Evolutionary conservation across 37 sponge, comb jelly and placozoan species (phyloP), one percentile per base, ranked within the genome.

Genomic region (Petrosia ficiformis): DNA sequence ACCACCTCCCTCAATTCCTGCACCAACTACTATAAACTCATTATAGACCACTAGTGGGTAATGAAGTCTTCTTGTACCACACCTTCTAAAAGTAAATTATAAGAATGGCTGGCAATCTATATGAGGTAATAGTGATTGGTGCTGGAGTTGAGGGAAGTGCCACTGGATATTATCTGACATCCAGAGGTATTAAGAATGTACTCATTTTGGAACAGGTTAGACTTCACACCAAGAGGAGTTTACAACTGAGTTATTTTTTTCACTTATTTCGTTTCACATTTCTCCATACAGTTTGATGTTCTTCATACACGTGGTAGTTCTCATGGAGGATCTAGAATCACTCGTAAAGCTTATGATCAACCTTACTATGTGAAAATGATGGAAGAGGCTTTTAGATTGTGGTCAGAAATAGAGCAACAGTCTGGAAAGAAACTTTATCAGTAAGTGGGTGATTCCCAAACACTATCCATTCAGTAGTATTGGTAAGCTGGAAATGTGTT

Each of bases 101-200:
- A n/a, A n/a, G n/a, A n/a, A n/a, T n/a, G n/a, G n/a, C n/a, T n/a
- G n/a, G n/a, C n/a, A n/a, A n/a, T n/a, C n/a, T 59, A 22, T 89
- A 42, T 57, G 91, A 90, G 56, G 80, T 82, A 33, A 77, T 76
- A 19, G 92, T 95, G n/a, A 59, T 95, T 24, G 95, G 95, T 19
- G 95, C 95, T 3, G 95, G 95, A 1, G 59, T 95, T 4, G 84
- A 88, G 64, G 95, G 95, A 11, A 82, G 89, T 70, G 58, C 92
- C 31, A 90, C 95, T 31, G 95, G 92, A 4, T 91, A 81, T 38
- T 38, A 84, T 16, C 79, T 91, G 14, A 52, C 79, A 4, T 42
- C 56, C 6, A n/a, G n/a, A n/a, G n/a, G n/a, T n/a, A n/a, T n/a
- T n/a, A n/a, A n/a, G n/a, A n/a, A n/a, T n/a, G n/a, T n/a, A n/a